These are phyloP conservation scores for Mirounga angustirostris DNA, from an alignment of 2,113 vertebrate genomes.

Conservation along the genomic window DNA sequence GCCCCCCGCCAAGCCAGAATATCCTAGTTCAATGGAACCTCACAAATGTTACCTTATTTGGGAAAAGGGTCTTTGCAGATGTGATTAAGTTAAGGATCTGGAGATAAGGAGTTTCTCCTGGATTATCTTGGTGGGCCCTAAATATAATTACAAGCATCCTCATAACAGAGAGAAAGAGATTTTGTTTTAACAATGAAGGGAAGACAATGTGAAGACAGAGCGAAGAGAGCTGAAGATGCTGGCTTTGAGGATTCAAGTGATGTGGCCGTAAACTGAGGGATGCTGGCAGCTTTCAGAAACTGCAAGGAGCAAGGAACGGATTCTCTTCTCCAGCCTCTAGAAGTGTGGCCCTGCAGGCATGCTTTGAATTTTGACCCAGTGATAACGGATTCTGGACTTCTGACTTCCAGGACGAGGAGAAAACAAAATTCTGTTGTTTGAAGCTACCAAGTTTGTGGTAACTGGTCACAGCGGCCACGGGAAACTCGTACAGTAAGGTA, in stretches of 20 bases:
- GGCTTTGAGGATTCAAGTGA: not conserved
- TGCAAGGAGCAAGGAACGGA: not conserved
- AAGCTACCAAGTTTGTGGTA: not conserved
- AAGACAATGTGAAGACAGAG: not conserved
- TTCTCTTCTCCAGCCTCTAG: not conserved
- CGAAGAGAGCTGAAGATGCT: not conserved
- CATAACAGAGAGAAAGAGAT: not conserved
- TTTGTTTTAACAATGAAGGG: not conserved
- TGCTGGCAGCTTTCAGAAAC: not conserved
- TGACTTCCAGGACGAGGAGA: not conserved
- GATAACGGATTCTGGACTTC: not conserved
- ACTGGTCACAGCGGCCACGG: not conserved
- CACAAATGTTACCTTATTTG: not conserved
- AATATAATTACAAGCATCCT: not conserved
- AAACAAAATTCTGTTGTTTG: slow-evolving; percentile 42
- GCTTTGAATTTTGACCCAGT: not conserved
- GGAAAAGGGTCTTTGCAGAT: not conserved
- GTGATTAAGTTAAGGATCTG: not conserved
- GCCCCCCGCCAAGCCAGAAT: not conserved
- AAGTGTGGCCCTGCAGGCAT: not conserved
- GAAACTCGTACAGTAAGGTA: not conserved
- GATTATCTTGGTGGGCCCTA: not conserved
- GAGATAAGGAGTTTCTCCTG: not conserved
- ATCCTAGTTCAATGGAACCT: not conserved
- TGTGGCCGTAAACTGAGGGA: not conserved